phyloP scores from a whole-genome alignment of 2,113 vertebrate species.

The Brienomyrus longianalis region DNA sequence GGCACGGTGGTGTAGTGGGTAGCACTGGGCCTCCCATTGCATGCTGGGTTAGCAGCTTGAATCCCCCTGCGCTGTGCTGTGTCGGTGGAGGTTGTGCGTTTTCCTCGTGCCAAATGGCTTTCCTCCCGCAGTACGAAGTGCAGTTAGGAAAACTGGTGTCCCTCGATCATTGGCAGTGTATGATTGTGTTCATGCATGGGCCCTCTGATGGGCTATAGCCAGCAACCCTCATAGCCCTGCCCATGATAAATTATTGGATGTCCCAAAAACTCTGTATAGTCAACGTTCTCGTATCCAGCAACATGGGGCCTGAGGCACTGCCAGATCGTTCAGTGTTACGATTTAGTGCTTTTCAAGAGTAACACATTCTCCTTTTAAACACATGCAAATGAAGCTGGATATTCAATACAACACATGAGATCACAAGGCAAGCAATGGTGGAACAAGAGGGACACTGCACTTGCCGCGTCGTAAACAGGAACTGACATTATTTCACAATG shows the following conservation, averaged over 20 bases:
- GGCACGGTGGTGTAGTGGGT: neutral
- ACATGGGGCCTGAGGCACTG: neutral
- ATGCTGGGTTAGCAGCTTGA: neutral
- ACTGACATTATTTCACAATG: neutral
- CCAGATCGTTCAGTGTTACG: too few species aligned
- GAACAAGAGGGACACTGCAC: neutral
- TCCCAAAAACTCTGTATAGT: neutral
- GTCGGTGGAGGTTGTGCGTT: neutral
- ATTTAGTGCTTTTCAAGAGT: too few species aligned
- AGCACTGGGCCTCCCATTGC: neutral
- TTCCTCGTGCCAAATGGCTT: neutral
- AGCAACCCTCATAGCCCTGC: neutral
- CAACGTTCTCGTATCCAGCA: neutral
- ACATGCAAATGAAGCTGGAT: neutral
- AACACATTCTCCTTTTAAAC: too few species aligned
- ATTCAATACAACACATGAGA: neutral
- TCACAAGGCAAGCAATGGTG: neutral
- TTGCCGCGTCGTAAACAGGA: neutral
- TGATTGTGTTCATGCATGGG: neutral
- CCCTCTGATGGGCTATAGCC: neutral
- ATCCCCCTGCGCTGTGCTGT: neutral
- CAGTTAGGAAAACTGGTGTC: neutral
- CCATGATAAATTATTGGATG: neutral
- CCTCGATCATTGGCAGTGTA: neutral
- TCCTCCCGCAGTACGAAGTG: neutral